Evolutionary conservation across 2,797 vertebrate species (phyloP).

Genomic region (Carapus acus): DNA sequence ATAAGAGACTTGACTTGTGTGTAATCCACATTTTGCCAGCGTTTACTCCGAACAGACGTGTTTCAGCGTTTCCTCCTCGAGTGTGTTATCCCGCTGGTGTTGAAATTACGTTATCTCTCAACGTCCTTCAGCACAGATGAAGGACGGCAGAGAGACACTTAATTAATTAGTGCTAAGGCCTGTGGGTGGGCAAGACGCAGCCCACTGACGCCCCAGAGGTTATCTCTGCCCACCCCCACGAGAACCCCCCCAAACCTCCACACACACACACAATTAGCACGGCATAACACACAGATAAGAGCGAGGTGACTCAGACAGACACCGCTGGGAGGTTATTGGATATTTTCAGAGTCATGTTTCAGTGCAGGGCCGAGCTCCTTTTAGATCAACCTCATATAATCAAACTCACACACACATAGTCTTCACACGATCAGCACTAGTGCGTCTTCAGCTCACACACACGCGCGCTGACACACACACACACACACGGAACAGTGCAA

Average conservation of each 20-base stretch:
- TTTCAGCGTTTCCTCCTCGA: too few species aligned
- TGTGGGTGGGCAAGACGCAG: slow-evolving; percentile 16
- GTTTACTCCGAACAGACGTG: too few species aligned
- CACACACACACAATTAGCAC: slow-evolving; percentile 36
- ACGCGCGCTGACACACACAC: too few species aligned
- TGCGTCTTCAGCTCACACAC: background rate
- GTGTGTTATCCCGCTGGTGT: too few species aligned
- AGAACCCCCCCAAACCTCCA: slow-evolving; percentile 4
- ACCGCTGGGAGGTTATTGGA: background rate
- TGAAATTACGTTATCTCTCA: background rate
- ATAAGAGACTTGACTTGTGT: too few species aligned
- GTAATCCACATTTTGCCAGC: too few species aligned
- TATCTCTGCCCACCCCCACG: too few species aligned
- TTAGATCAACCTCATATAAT: background rate
- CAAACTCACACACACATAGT: too few species aligned
- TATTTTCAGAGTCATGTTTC: background rate
- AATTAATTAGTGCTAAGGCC: slow-evolving; percentile 21
- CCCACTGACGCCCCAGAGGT: slow-evolving; percentile 33
- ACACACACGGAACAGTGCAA: too few species aligned
- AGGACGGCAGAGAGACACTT: background rate
- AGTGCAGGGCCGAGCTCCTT: too few species aligned
- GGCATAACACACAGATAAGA: slow-evolving; percentile 18
- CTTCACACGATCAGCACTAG: too few species aligned
- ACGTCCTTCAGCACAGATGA: slow-evolving; percentile 14
- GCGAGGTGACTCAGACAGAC: background rate